Evolutionary conservation across 2,888 invertebrate species (phyloP).

Genomic region (Drosophila siamana): DNA sequence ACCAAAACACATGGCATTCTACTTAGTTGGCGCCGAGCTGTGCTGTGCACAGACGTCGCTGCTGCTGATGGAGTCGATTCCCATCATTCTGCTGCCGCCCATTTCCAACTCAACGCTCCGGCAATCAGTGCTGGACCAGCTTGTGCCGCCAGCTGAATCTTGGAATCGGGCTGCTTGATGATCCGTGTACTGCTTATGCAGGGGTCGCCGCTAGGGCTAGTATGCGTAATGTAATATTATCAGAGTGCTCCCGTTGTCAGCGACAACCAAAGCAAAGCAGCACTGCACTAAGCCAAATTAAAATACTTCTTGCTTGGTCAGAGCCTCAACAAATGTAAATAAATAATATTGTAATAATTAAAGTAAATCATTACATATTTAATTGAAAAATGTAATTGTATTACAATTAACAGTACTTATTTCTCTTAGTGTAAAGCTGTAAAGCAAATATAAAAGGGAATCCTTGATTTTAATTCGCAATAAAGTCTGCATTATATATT

Average conservation of each 20-base stretch:
- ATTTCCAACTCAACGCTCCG: conserved; percentile 36
- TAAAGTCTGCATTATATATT: too few relatives aligned
- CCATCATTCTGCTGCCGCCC: conserved; percentile 16
- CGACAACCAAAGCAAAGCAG: conserved; percentile 10
- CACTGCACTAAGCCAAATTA: conserved; percentile 13
- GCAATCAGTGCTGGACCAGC: conserved; percentile 54
- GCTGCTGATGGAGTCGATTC: conserved; percentile 49
- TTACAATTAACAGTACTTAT: too few relatives aligned
- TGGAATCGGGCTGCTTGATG: conserved; percentile 12
- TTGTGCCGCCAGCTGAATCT: conserved; percentile 24
- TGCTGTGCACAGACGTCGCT: conserved; percentile 55
- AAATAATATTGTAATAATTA: too few relatives aligned
- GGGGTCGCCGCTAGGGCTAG: conserved; percentile 9
- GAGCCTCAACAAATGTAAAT: too few relatives aligned
- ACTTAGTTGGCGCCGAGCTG: conserved; percentile 61
- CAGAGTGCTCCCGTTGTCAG: conserved; percentile 19
- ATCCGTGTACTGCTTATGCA: conserved; percentile 12
- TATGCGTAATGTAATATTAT: conserved; percentile 35
- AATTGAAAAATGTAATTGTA: too few relatives aligned
- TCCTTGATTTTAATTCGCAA: too few relatives aligned
- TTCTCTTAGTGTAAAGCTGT: too few relatives aligned
- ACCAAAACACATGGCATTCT: conserved; percentile 65
- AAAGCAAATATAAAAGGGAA: too few relatives aligned
- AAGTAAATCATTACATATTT: too few relatives aligned
- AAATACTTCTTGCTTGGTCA: too few relatives aligned